These are phyloP conservation scores for Pollicipes pollicipes DNA, from an alignment of 1,140 invertebrate species.

Conservation along the genomic window DNA sequence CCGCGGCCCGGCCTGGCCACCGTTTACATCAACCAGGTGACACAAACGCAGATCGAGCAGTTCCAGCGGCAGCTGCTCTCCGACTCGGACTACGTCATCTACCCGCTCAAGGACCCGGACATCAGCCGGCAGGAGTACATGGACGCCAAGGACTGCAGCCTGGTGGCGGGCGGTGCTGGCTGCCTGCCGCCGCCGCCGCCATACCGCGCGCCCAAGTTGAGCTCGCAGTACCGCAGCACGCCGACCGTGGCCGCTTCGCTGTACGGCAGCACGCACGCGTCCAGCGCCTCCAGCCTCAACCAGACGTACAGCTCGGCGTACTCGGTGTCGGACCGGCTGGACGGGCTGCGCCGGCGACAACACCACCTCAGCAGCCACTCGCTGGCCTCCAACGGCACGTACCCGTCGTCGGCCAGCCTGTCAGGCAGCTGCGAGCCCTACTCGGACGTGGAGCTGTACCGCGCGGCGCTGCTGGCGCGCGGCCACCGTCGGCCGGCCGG, in stretches of 20 bases:
- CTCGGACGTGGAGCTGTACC: background rate
- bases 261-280: background rate
- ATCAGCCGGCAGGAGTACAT: constrained; percentile 75
- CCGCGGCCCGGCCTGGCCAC: constrained; percentile 29
- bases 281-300: background rate
- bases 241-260: background rate
- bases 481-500: no score
- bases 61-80: constrained; percentile 72
- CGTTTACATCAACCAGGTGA: constrained; percentile 44
- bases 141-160: constrained; percentile 52
- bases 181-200: constrained; percentile 19
- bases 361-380: background rate
- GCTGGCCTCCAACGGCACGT: no score
- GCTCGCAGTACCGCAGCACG: background rate
- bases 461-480: background rate
- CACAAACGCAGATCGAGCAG: constrained; percentile 55
- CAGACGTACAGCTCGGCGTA: background rate
- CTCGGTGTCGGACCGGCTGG: background rate
- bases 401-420: no score
- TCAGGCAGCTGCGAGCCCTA: background rate
- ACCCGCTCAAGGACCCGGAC: constrained; percentile 67
- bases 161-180: constrained; percentile 29
- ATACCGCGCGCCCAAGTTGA: background rate
- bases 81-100: constrained; percentile 75
- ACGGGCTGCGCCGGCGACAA: background rate